Evolutionary conservation across 2,888 invertebrate species (phyloP), one percentile per base, ranked within the genome.

Genomic region (Erebia palarica): DNA sequence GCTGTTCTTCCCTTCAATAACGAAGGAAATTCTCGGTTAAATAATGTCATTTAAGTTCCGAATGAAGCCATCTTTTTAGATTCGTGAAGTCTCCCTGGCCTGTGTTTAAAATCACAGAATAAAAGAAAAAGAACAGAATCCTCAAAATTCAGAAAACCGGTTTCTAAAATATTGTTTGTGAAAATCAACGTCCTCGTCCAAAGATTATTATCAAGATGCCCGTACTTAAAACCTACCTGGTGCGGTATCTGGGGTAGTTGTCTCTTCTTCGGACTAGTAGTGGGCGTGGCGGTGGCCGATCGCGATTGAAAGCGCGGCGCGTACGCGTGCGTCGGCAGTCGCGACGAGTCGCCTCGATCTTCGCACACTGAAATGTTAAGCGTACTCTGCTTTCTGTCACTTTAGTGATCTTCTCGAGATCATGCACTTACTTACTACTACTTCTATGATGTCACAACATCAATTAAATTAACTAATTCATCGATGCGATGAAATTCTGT

Each of bases 211-310:
- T 16, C 53, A 53, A 16, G n/a, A 53, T 16, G 10, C 2, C 36
- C 68, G 61, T 58, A 18, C 58, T 44, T 27, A n/a, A 36, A 42
- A 60, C 5, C n/a, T 74, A 92, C 92, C 89, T 92, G 91, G 77
- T 91, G 94, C 78, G 98, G 99, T 87, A 99, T 98, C 93, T 98
- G 97, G 78, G 99, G 99, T 84, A 99, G 95, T 93, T 99, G 98
- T 78, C 99, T 95, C 94, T 98, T 99, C 94, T 99, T 99, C 68
- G 98, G 98, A 78, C 98, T 98, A 75, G 98, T 97, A 72, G 98
- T 98, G 68, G 98, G 98, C 69, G 98, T 98, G 79, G 97, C 98
- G 72, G 98, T 98, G 75, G 98, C 97, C 70, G 97, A 97, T 65
- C 97, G 95, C 72, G 97, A 97, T 86, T 96, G 96, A 87, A 97